Percentiles rank a stretch among this genome's conserved stretches.
Conservation (phyloP, 1,140 invertebrate species). For the Drosophila persimilis region DNA sequence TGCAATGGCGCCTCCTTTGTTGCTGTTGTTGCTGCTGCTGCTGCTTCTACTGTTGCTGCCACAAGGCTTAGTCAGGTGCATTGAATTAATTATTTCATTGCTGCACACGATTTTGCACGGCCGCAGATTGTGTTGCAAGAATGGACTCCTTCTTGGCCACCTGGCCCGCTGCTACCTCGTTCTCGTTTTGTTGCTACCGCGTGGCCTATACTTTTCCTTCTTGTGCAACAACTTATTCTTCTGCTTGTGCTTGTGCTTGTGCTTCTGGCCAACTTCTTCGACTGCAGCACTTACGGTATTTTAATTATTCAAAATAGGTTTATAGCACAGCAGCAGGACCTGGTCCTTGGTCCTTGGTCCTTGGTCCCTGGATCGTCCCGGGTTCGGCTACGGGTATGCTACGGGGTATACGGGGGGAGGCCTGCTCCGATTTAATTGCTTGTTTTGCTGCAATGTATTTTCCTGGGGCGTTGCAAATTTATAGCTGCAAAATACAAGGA, state of each 20-base stretch:
- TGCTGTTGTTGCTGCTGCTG: constrained; percentile 34
- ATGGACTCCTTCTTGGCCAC: constrained; percentile 12
- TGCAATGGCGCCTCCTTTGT: constrained; percentile 16
- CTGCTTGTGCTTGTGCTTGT: not conserved
- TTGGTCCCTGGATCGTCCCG: not conserved
- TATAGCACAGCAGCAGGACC: constrained; percentile 57
- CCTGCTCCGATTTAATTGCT: constrained; percentile 69
- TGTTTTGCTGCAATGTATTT: constrained; percentile 80
- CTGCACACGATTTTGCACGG: constrained; percentile 51
- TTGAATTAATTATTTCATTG: constrained; percentile 82
- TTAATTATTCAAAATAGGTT: constrained; percentile 81
- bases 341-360: not conserved
- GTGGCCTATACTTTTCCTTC: constrained; percentile 6
- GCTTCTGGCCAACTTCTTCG: constrained; percentile 29
- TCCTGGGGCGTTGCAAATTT: constrained; percentile 73
- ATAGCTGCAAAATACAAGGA: constrained; percentile 78
- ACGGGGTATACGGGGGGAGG: constrained; percentile 15
- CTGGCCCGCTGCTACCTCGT: not conserved
- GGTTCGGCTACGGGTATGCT: too few relatives aligned
- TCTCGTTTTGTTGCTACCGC: constrained; percentile 1
- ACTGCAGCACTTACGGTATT: constrained; percentile 74
- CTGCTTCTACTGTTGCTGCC: constrained; percentile 35
- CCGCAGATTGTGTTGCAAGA: constrained; percentile 67
- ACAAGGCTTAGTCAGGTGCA: constrained; percentile 70
- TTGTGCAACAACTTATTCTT: not conserved